phyloP scores from a whole-genome alignment of 1,140 invertebrate species.

The Mamestra configurata region DNA sequence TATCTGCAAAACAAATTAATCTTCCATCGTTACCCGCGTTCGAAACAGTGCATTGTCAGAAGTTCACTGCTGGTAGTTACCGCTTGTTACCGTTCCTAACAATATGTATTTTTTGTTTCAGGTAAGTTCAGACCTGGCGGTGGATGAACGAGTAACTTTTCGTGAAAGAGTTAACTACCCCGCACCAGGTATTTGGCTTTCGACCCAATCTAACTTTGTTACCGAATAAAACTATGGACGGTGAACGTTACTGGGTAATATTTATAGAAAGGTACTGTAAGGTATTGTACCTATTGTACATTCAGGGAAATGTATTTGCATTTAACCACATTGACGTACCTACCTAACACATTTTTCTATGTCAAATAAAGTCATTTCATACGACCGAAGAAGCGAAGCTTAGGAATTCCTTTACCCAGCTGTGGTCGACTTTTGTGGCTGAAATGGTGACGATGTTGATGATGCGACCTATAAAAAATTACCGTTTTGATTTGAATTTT shows the following conservation, averaged over 20 bases:
- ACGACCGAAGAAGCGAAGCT: too few relatives aligned
- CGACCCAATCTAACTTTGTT: constrained; percentile 36
- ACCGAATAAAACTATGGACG: constrained; percentile 25
- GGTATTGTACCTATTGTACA: too few relatives aligned
- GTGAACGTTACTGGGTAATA: not conserved
- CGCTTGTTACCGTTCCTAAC: constrained; percentile 39
- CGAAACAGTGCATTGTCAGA: not conserved
- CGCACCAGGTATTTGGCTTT: constrained; percentile 38
- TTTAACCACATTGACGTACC: too few relatives aligned
- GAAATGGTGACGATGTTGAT: too few relatives aligned
- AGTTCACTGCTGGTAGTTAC: not conserved
- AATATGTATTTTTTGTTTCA: constrained; percentile 36
- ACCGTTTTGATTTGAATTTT: too few relatives aligned
- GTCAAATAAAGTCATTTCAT: too few relatives aligned
- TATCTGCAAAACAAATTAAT: not conserved
- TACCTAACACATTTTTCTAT: too few relatives aligned
- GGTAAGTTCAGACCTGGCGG: constrained; percentile 20
- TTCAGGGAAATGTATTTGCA: too few relatives aligned
- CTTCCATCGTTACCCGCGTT: not conserved
- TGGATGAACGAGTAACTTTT: constrained; percentile 18
- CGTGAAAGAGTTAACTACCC: constrained; percentile 9
- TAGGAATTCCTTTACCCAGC: too few relatives aligned
- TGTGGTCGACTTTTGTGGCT: too few relatives aligned
- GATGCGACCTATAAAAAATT: too few relatives aligned
- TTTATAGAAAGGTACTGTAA: not conserved